Percentiles rank a stretch among this genome's conserved stretches.
These are phyloP conservation scores for Gambusia holbrooki DNA, from an alignment of 2,113 vertebrate genomes.

Conservation along the genomic window DNA sequence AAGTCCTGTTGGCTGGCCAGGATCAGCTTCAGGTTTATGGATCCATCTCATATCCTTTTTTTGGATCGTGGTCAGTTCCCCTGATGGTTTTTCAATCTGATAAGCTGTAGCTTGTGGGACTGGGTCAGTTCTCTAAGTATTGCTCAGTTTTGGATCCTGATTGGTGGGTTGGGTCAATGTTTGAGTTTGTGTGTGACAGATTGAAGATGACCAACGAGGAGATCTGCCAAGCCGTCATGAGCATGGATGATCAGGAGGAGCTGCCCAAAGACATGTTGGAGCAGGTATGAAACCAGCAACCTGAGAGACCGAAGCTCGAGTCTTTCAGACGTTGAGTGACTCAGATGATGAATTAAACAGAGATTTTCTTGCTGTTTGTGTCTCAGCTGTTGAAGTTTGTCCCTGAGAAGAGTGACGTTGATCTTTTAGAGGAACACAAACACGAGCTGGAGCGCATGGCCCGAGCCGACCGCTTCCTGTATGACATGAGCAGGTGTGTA, in stretches of 20 bases:
- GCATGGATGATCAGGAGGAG: constrained; percentile 69
- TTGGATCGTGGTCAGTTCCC: background rate
- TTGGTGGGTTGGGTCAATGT: background rate
- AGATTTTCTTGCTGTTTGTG: background rate
- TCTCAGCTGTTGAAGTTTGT: constrained; percentile 66
- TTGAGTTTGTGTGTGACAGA: constrained; percentile 21
- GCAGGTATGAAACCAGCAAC: constrained; percentile 43
- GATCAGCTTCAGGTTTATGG: no score
- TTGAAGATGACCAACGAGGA: constrained; percentile 65
- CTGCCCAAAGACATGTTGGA: constrained; percentile 69
- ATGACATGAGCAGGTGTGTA: constrained; percentile 67
- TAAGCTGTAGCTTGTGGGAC: background rate
- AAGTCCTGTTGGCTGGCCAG: no score
- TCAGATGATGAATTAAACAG: background rate
- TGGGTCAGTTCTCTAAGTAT: background rate
- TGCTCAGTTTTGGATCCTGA: background rate
- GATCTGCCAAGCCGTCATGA: constrained; percentile 54
- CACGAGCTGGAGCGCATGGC: constrained; percentile 70
- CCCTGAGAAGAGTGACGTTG: constrained; percentile 66
- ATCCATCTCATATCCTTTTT: background rate
- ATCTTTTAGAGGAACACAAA: constrained; percentile 68
- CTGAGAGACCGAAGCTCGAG: background rate
- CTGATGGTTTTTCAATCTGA: background rate
- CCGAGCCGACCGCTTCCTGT: constrained; percentile 63
- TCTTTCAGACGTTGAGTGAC: no score